phyloP scores from a whole-genome alignment of 2,113 vertebrate genomes.

The Psittacula cyanocephala region DNA sequence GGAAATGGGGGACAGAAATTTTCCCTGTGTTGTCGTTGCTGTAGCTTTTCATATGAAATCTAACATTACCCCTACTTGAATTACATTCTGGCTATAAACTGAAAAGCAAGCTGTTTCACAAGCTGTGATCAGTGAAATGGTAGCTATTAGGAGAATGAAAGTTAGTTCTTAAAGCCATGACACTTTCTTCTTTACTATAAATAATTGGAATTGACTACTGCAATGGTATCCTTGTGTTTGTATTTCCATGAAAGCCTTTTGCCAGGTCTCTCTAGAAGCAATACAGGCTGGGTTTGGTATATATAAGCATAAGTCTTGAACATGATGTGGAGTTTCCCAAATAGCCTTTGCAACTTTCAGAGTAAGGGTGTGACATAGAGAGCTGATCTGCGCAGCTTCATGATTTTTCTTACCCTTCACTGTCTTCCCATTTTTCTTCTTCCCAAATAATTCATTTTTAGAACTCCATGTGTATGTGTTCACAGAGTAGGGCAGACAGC shows the following conservation, averaged over 20 bases:
- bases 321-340: not conserved
- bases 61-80: not conserved
- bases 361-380: not conserved
- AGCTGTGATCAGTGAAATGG: not conserved
- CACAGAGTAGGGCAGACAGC: not conserved
- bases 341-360: not conserved
- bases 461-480: not conserved
- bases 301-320: not conserved
- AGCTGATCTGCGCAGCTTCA: not conserved
- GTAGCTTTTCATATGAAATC: not conserved
- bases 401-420: not conserved
- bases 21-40: not conserved
- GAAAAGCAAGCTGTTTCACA: constrained; percentile 6
- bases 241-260: not conserved
- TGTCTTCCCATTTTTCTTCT: not conserved
- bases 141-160: not conserved
- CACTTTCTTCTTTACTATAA: not conserved
- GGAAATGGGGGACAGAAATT: not conserved
- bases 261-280: not conserved
- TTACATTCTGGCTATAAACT: not conserved
- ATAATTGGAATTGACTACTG: not conserved
- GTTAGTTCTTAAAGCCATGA: not conserved
- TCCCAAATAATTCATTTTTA: not conserved
- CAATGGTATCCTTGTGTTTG: not conserved
- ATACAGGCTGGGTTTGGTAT: not conserved